A percentile compares a stretch with the other conserved stretches of the same genome.
Evolutionary conservation across 2,113 vertebrate species (phyloP).

Genomic region (Actenoides hombroni): DNA sequence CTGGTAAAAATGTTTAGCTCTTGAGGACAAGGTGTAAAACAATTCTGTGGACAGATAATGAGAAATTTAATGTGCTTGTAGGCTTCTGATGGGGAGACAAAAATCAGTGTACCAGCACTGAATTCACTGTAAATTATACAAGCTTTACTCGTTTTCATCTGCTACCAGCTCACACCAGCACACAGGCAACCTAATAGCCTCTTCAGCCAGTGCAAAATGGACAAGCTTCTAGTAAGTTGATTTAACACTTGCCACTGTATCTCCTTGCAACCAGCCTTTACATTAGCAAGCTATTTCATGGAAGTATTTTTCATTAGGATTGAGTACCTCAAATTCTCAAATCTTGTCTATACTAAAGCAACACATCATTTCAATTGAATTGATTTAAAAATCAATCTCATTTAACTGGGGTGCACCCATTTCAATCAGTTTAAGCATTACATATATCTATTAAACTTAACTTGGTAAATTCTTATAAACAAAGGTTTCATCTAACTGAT

Average conservation of each 20-base stretch:
- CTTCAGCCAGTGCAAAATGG: background rate
- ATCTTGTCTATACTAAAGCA: background rate
- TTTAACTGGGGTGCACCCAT: conserved; percentile 9
- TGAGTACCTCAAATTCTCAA: background rate
- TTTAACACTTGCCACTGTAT: background rate
- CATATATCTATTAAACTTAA: conserved; percentile 31
- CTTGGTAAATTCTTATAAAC: conserved; percentile 35
- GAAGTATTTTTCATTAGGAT: background rate
- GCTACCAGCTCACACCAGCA: background rate
- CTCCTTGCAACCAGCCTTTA: background rate
- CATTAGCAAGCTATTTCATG: background rate
- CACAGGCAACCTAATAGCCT: background rate
- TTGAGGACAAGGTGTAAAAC: background rate
- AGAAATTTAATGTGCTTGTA: background rate
- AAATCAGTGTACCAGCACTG: background rate
- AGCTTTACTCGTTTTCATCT: background rate
- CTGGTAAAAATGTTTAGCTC: background rate
- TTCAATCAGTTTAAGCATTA: conserved; percentile 15
- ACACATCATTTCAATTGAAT: background rate
- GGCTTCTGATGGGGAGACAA: background rate
- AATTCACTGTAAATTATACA: background rate
- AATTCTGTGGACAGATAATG: background rate
- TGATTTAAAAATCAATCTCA: background rate
- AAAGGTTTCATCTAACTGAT: conserved; percentile 44
- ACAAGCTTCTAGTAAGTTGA: background rate